Percentiles rank a stretch among this genome's conserved stretches.
These are phyloP conservation scores for Craseonycteris thonglongyai DNA, from an alignment of 2,113 vertebrate species.

Conservation along the genomic window DNA sequence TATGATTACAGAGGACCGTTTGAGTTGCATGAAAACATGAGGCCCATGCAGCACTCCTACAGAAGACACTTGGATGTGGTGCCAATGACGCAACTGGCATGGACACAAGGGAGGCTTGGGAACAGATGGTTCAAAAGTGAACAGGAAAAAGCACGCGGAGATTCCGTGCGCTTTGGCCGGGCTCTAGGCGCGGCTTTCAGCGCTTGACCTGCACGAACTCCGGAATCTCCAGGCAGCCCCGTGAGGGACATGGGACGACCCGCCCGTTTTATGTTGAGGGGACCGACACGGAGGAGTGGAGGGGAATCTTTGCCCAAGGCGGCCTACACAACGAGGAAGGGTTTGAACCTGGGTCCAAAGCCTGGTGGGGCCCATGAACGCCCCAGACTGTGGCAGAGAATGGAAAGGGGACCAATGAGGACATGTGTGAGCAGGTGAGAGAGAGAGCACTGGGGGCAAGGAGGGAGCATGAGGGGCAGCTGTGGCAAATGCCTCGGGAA, in stretches of 20 bases:
- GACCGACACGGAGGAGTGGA: not conserved
- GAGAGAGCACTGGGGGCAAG: fast-evolving
- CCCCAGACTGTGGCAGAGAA: fast-evolving
- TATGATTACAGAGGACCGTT: not conserved
- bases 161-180: not conserved
- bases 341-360: too few species aligned
- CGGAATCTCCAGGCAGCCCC: not conserved
- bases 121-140: not conserved
- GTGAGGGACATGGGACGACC: not conserved
- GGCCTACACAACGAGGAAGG: too few species aligned
- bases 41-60: not conserved
- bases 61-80: not conserved
- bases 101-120: not conserved
- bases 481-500: fast-evolving
- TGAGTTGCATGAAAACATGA: not conserved
- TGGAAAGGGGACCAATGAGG: not conserved
- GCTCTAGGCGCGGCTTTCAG: not conserved
- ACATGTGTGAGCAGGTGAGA: not conserved
- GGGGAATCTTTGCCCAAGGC: not conserved
- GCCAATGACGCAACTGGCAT: not conserved
- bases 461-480: fast-evolving
- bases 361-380: fast-evolving
- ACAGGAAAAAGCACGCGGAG: not conserved
- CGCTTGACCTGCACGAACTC: not conserved
- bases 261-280: not conserved